Percentiles rank a stretch among this genome's conserved stretches.
These are phyloP conservation scores for Turritopsis rubra DNA, from an alignment of 30 jellyfish, hydroid and myxozoan species.

Conservation along the genomic window DNA sequence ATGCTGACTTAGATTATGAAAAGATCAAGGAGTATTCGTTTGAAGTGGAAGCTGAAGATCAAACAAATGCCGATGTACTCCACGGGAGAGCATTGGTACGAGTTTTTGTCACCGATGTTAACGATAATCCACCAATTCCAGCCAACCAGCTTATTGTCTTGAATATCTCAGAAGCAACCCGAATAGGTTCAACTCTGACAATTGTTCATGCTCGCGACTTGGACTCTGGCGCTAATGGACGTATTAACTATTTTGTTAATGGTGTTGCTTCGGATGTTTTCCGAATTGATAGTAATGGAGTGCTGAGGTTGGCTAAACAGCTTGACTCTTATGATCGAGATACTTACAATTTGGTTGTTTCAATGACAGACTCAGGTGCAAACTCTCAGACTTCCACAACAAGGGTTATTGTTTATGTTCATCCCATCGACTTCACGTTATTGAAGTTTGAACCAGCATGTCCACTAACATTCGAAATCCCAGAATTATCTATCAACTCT, in stretches of 20 bases:
- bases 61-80: slow-evolving; percentile 1
- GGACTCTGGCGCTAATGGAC: slow-evolving; percentile 65
- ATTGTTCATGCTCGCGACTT: slow-evolving; percentile 46
- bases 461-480: slow-evolving; percentile 17
- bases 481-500: slow-evolving; percentile 15
- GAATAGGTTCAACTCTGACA: slow-evolving; percentile 52
- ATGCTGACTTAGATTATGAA: slow-evolving; percentile 37
- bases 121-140: slow-evolving; percentile 70
- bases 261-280: slow-evolving; percentile 16
- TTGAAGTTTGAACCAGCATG: slow-evolving; percentile 4
- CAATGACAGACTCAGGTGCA: slow-evolving; percentile 22
- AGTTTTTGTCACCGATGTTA: slow-evolving; percentile 50
- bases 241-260: slow-evolving; percentile 22
- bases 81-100: slow-evolving; percentile 44
- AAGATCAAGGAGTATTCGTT: slow-evolving; percentile 1
- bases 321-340: slow-evolving; percentile 20
- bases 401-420: slow-evolving; percentile 35
- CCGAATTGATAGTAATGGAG: slow-evolving; percentile 48
- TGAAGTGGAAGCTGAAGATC: slow-evolving; percentile 32
- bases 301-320: slow-evolving; percentile 22
- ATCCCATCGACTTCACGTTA: slow-evolving; percentile 21
- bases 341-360: slow-evolving; percentile 30
- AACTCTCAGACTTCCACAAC: not conserved
- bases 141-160: slow-evolving; percentile 13
- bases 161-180: slow-evolving; percentile 38